phyloP scores from a whole-genome alignment of 2,113 vertebrate species.

The Channa maculata region DNA sequence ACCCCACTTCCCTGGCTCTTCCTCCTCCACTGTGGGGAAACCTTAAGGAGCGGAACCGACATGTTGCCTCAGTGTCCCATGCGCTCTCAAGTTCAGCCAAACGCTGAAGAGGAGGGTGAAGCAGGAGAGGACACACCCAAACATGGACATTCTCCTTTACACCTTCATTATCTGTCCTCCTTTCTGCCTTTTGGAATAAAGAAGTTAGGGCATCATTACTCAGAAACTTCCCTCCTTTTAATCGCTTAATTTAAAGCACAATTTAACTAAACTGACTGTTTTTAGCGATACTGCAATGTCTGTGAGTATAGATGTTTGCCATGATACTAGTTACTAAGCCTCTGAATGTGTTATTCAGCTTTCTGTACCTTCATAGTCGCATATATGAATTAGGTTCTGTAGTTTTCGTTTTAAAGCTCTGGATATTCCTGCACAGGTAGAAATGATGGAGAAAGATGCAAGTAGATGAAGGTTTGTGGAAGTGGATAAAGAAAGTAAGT shows the following conservation, averaged over 20 bases:
- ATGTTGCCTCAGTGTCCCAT: conserved; percentile 61
- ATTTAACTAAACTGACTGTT: conserved; percentile 60
- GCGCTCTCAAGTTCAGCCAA: conserved; percentile 57
- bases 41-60: conserved; percentile 79
- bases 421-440: conserved; percentile 29
- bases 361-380: conserved; percentile 13
- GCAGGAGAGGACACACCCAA: not conserved
- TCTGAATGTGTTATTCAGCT: conserved; percentile 17
- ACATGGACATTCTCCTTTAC: conserved; percentile 2
- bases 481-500: conserved; percentile 27
- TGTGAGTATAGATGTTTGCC: conserved; percentile 43
- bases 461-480: conserved; percentile 58
- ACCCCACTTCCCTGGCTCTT: conserved; percentile 79
- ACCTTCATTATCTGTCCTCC: conserved; percentile 18
- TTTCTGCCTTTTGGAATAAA: conserved; percentile 29
- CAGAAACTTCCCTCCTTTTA: conserved; percentile 42
- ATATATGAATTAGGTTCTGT: not conserved
- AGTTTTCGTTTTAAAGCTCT: conserved; percentile 33
- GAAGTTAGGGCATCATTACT: conserved; percentile 10
- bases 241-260: conserved; percentile 78
- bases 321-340: conserved; percentile 47
- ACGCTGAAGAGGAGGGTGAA: conserved; percentile 47
- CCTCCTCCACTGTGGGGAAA: conserved; percentile 77
- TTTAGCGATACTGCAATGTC: conserved; percentile 42
- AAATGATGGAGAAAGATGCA: not conserved